Evolutionary conservation across 2,888 invertebrate species (phyloP).

Genomic region (Laspeyria flexula): DNA sequence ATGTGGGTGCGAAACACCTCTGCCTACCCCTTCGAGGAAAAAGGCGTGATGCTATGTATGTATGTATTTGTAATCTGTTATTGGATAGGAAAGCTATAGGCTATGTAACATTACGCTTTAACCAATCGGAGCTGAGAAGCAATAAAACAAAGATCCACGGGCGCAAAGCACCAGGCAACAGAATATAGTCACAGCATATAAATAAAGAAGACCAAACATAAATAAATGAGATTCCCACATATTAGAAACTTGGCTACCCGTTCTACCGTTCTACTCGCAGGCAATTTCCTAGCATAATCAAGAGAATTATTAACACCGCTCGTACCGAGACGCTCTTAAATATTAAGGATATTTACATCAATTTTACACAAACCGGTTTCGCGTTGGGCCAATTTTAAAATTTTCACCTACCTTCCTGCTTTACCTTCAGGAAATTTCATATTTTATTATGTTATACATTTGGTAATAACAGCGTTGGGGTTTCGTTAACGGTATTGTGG

Average conservation of each 20-base stretch:
- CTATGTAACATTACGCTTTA: no score
- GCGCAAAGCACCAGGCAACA: no score
- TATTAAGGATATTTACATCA: constrained; percentile 31
- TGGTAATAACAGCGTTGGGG: neutral
- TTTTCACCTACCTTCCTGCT: constrained; percentile 13
- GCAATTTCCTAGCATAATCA: constrained; percentile 30
- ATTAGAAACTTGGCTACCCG: neutral
- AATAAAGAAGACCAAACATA: neutral
- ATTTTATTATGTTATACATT: constrained; percentile 15
- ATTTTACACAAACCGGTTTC: constrained; percentile 34
- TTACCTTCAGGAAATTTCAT: constrained; percentile 7
- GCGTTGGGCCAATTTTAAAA: constrained; percentile 39
- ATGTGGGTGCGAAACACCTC: no score
- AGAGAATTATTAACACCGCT: constrained; percentile 25
- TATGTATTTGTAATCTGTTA: no score
- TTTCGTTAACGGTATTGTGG: neutral
- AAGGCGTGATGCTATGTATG: no score
- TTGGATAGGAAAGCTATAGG: no score
- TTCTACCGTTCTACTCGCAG: neutral
- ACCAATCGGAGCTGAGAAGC: no score
- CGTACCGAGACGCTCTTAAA: constrained; percentile 18
- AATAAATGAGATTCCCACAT: neutral
- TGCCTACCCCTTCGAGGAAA: no score
- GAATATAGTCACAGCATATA: no score
- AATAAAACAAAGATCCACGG: no score